phyloP scores from a whole-genome alignment of 2,888 invertebrate genomes.

The Molanna angustata region DNA sequence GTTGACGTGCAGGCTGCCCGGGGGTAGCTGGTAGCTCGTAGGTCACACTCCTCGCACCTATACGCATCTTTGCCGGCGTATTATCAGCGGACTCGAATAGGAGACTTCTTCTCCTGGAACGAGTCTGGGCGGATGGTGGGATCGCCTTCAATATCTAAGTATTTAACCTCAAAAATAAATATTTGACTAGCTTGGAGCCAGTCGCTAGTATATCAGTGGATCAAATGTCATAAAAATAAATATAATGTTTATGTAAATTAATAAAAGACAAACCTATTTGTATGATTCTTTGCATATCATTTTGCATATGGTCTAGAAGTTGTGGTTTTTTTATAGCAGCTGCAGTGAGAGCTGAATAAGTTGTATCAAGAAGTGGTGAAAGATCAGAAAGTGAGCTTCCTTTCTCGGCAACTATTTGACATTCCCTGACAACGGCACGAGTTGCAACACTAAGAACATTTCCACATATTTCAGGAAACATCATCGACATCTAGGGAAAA shows the following conservation, averaged over 20 bases:
- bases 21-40: too few relatives aligned
- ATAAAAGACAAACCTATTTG: too few relatives aligned
- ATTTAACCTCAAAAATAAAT: too few relatives aligned
- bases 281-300: slow-evolving; percentile 27
- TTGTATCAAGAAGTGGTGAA: slow-evolving; percentile 23
- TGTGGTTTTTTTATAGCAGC: slow-evolving; percentile 25
- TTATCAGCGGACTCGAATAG: too few relatives aligned
- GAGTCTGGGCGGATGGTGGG: too few relatives aligned
- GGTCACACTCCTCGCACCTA: too few relatives aligned
- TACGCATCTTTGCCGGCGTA: too few relatives aligned
- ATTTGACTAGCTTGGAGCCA: background rate
- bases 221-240: background rate
- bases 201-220: background rate
- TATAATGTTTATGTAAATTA: background rate
- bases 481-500: slow-evolving; percentile 27
- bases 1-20: too few relatives aligned
- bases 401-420: slow-evolving; percentile 14
- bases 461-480: slow-evolving; percentile 27
- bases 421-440: slow-evolving; percentile 20
- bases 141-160: too few relatives aligned
- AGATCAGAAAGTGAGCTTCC: slow-evolving; percentile 26
- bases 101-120: too few relatives aligned
- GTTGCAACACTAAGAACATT: slow-evolving; percentile 16
- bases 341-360: slow-evolving; percentile 22
- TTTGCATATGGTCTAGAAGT: slow-evolving; percentile 22